phyloP scores from a whole-genome alignment of 2,113 vertebrate genomes.

The Gobio gobio region DNA sequence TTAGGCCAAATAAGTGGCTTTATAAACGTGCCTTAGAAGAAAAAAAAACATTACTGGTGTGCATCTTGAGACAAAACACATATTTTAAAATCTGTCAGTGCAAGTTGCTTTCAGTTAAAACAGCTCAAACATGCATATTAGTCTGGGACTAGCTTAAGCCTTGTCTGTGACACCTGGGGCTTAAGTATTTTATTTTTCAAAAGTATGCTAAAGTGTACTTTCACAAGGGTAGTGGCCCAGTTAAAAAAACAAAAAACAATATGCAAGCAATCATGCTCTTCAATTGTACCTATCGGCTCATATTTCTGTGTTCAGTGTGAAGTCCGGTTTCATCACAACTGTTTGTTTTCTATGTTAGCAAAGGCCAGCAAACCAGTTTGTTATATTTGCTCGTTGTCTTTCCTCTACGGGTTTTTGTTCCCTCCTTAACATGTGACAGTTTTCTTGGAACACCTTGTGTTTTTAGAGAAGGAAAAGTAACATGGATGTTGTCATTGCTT shows the following conservation, averaged over 20 bases:
- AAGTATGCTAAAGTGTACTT: background rate
- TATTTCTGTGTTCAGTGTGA: constrained; percentile 14
- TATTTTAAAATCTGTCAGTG: too few species aligned
- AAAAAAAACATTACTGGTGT: background rate
- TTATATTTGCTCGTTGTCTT: constrained; percentile 20
- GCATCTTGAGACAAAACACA: too few species aligned
- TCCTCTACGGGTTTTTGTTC: constrained; percentile 13
- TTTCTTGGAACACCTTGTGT: background rate
- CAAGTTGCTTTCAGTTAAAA: too few species aligned
- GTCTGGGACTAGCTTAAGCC: too few species aligned
- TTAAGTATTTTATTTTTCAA: too few species aligned
- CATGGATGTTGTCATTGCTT: constrained; percentile 4
- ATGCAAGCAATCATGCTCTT: constrained; percentile 1
- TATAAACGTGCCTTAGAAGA: too few species aligned
- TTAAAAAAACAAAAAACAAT: background rate
- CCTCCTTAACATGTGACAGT: background rate
- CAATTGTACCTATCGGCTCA: constrained; percentile 4
- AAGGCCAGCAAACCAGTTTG: constrained; percentile 50
- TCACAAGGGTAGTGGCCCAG: background rate
- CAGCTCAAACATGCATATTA: too few species aligned
- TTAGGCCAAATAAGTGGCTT: too few species aligned
- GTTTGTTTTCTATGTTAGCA: background rate
- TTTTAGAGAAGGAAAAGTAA: background rate
- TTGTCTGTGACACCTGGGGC: too few species aligned
- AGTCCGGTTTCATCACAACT: background rate